Conservation (phyloP, 2,888 invertebrate genomes). For the Patella depressa region DNA sequence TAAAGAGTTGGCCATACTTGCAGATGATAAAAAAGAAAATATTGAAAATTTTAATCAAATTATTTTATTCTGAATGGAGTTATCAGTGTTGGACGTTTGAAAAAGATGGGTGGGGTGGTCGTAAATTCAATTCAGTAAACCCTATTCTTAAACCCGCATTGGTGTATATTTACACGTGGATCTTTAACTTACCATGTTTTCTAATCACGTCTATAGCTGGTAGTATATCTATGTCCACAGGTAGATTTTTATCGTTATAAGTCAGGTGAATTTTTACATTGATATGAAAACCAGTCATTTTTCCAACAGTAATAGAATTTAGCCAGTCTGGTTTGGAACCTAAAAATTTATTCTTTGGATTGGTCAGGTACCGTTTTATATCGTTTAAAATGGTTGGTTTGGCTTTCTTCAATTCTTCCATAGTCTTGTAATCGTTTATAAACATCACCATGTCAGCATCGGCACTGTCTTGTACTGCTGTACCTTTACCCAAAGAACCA, state of each 20-base stretch:
- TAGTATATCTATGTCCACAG: not conserved
- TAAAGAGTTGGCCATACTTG: too few relatives aligned
- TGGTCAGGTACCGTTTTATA: not conserved
- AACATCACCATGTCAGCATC: conserved; percentile 4
- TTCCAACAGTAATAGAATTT: too few relatives aligned
- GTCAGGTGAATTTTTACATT: not conserved
- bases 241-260: not conserved
- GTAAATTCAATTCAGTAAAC: too few relatives aligned
- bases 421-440: not conserved
- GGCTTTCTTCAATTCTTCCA: not conserved
- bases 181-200: too few relatives aligned
- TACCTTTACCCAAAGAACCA: not conserved
- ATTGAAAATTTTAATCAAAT: too few relatives aligned
- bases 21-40: too few relatives aligned
- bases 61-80: too few relatives aligned
- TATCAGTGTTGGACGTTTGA: too few relatives aligned
- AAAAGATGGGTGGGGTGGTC: too few relatives aligned
- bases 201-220: not conserved
- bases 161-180: too few relatives aligned
- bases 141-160: too few relatives aligned
- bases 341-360: not conserved
- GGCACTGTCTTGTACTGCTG: not conserved
- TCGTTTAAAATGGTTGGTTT: not conserved
- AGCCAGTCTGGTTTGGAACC: not conserved
- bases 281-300: not conserved